Conservation (phyloP, 2,888 invertebrate genomes). For the Ametastegia equiseti region DNA sequence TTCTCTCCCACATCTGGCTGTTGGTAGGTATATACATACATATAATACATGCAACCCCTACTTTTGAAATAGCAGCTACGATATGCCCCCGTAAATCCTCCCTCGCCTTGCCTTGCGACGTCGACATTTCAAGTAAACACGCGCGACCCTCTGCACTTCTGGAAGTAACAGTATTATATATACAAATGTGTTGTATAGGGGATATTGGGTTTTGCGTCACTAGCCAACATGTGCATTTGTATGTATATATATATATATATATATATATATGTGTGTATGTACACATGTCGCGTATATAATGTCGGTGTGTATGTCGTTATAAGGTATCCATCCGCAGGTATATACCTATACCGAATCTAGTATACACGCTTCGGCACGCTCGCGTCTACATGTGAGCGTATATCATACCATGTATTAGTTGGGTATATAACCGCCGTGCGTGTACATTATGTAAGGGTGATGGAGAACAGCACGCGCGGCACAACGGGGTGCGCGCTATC, state of each 20-base stretch:
- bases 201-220: too few relatives aligned
- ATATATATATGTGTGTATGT: too few relatives aligned
- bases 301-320: too few relatives aligned
- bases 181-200: not conserved
- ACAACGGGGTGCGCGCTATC: constrained; percentile 38
- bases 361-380: too few relatives aligned
- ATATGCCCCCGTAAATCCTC: constrained; percentile 17
- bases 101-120: not conserved
- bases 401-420: too few relatives aligned
- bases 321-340: too few relatives aligned
- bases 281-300: too few relatives aligned
- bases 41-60: not conserved
- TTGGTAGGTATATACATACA: not conserved
- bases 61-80: too few relatives aligned
- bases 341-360: too few relatives aligned
- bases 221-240: too few relatives aligned
- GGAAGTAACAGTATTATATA: not conserved
- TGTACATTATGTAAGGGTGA: constrained; percentile 25
- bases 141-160: not conserved
- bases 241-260: too few relatives aligned
- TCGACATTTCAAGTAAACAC: constrained; percentile 36
- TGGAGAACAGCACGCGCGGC: constrained; percentile 15
- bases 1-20: not conserved
- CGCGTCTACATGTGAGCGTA: too few relatives aligned
- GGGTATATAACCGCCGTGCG: not conserved